phyloP scores from a whole-genome alignment of 2,113 vertebrate species.

The Trematomus loennbergii region DNA sequence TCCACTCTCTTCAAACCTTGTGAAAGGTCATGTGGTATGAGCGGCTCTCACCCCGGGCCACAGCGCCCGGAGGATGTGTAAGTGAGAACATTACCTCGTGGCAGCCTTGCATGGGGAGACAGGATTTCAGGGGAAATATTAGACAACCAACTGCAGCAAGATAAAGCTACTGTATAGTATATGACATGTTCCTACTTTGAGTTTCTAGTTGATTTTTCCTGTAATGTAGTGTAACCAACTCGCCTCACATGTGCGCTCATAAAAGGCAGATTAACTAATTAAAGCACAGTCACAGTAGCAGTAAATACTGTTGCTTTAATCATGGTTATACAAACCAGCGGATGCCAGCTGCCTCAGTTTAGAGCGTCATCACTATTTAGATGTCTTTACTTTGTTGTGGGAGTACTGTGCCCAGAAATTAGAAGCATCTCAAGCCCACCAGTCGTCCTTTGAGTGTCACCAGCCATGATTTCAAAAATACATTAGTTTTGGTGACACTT shows the following conservation, averaged over 20 bases:
- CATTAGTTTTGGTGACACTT: slow-evolving; percentile 29
- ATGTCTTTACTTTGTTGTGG: slow-evolving; percentile 50
- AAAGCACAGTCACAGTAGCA: slow-evolving; percentile 57
- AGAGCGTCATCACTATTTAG: slow-evolving; percentile 36
- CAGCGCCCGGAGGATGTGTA: slow-evolving; percentile 52
- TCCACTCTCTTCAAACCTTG: slow-evolving; percentile 60
- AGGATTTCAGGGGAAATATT: slow-evolving; percentile 17
- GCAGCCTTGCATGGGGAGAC: slow-evolving; percentile 2
- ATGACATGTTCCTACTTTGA: not conserved
- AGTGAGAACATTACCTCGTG: slow-evolving; percentile 62
- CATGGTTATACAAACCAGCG: slow-evolving; percentile 50
- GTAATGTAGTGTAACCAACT: slow-evolving; percentile 28
- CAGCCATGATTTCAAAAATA: slow-evolving; percentile 27
- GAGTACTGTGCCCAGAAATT: slow-evolving; percentile 28
- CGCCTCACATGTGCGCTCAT: slow-evolving; percentile 47
- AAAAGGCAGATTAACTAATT: slow-evolving; percentile 58
- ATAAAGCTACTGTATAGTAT: not conserved
- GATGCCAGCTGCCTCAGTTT: slow-evolving; percentile 59
- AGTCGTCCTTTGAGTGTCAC: slow-evolving; percentile 36
- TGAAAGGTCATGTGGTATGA: slow-evolving; percentile 44
- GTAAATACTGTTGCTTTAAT: slow-evolving; percentile 62
- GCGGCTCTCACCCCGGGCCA: slow-evolving; percentile 41
- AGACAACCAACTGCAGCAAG: slow-evolving; percentile 13
- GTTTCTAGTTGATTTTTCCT: slow-evolving; percentile 21
- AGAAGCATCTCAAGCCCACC: slow-evolving; percentile 31